Percentiles rank a stretch among this genome's conserved stretches.
phyloP scores from a whole-genome alignment of 1,140 invertebrate species.

The Popillia japonica region DNA sequence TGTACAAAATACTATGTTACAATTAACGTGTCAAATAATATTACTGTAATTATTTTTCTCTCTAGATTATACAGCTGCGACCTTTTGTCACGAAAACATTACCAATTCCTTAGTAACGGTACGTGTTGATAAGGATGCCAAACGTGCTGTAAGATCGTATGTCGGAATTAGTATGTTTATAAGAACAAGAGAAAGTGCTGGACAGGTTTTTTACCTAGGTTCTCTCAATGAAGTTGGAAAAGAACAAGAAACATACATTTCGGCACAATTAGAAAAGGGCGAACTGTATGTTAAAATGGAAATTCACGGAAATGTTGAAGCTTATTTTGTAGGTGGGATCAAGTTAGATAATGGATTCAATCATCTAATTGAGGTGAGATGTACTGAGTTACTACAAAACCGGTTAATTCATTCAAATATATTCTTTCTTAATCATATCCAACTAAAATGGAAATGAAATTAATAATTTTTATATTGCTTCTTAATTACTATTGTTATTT shows the following conservation, averaged over 20 bases:
- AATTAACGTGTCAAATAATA: too few relatives aligned
- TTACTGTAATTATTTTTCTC: constrained; percentile 42
- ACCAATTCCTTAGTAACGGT: constrained; percentile 77
- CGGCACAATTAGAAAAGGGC: constrained; percentile 78
- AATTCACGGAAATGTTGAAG: constrained; percentile 80
- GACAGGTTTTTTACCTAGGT: constrained; percentile 90
- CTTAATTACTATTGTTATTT: too few relatives aligned
- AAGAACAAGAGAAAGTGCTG: constrained; percentile 80
- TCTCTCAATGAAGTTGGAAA: constrained; percentile 65
- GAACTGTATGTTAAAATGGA: constrained; percentile 81
- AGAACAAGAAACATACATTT: constrained; percentile 72
- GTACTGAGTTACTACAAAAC: background rate
- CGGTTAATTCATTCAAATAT: too few relatives aligned
- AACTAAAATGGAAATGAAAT: too few relatives aligned
- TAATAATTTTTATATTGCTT: too few relatives aligned
- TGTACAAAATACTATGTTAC: too few relatives aligned
- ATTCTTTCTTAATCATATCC: too few relatives aligned
- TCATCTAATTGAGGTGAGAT: constrained; percentile 80
- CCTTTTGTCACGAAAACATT: constrained; percentile 88
- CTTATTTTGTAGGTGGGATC: constrained; percentile 82
- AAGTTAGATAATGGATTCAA: constrained; percentile 84
- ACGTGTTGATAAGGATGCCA: constrained; percentile 71
- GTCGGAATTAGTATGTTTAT: constrained; percentile 94
- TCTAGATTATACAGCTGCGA: constrained; percentile 84
- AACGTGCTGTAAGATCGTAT: constrained; percentile 75